Conservation (phyloP, 2,797 vertebrate species). For the Hafferia zeledoni region DNA sequence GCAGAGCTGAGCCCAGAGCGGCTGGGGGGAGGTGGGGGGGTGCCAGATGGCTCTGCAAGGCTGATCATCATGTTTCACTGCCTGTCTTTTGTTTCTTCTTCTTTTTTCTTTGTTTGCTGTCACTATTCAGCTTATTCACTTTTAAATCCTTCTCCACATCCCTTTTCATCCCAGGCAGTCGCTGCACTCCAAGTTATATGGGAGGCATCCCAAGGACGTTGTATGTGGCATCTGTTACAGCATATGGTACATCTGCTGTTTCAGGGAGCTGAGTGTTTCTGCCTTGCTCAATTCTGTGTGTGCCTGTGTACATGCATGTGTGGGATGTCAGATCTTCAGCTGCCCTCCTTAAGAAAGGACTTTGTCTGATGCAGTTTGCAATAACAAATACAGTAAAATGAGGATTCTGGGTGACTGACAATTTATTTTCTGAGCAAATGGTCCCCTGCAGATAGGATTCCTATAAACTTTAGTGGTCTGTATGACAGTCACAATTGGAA, state of each 20-base stretch:
- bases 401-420: background rate
- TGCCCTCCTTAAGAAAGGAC: background rate
- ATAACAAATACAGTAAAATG: background rate
- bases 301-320: fast-evolving
- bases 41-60: conserved; percentile 42
- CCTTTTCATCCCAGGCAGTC: background rate
- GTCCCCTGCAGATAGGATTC: background rate
- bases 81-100: conserved; percentile 39
- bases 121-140: conserved; percentile 41
- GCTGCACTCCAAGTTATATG: fast-evolving
- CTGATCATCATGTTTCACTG: background rate
- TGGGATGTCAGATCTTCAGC: background rate
- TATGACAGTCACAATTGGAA: background rate
- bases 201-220: conserved; percentile 35
- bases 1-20: background rate
- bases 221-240: conserved; percentile 28
- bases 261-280: background rate
- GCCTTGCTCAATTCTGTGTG: fast-evolving
- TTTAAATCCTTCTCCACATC: conserved; percentile 12
- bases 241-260: conserved; percentile 57
- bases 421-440: background rate
- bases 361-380: background rate
- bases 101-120: background rate
- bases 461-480: background rate
- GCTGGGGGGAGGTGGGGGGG: background rate